Evolutionary conservation across 2,113 vertebrate species (phyloP).

Genomic region (Ariopsis seemanni): DNA sequence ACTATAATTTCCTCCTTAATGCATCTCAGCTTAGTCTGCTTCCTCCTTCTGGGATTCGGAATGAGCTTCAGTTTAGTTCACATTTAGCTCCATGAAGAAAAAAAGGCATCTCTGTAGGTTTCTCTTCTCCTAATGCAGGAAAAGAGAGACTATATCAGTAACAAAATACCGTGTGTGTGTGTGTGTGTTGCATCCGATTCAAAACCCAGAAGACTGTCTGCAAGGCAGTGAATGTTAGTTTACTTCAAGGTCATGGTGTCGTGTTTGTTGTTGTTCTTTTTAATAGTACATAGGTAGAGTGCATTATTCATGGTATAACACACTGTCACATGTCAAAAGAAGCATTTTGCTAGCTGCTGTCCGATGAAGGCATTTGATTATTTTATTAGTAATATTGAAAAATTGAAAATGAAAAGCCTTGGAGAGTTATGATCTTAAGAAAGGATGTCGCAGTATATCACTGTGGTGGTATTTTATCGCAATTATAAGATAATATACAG

Average conservation of each 20-base stretch:
- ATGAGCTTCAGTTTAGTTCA: conserved; percentile 26
- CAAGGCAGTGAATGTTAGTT: conserved; percentile 1
- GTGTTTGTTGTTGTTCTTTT: conserved; percentile 14
- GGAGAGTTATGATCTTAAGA: not conserved
- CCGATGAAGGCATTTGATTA: not conserved
- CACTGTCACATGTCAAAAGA: not conserved
- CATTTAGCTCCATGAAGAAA: conserved; percentile 20
- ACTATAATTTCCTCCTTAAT: conserved; percentile 17
- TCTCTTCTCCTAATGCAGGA: not conserved
- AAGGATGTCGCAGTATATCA: not conserved
- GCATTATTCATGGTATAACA: not conserved
- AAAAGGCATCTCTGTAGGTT: conserved; percentile 34
- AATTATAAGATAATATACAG: not conserved
- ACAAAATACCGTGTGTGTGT: not conserved
- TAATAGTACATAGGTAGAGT: not conserved
- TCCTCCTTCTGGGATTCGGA: conserved; percentile 19
- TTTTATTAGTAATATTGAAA: not conserved
- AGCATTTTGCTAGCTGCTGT: not conserved
- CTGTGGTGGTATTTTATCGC: not conserved
- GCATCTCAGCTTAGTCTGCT: conserved; percentile 17
- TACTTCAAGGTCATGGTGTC: conserved; percentile 7
- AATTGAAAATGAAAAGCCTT: not conserved
- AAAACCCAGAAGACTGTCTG: conserved; percentile 12
- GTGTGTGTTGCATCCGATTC: not conserved
- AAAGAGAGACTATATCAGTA: conserved; percentile 14